phyloP scores from a whole-genome alignment of 2,797 vertebrate genomes.

The Amniataba percoides region DNA sequence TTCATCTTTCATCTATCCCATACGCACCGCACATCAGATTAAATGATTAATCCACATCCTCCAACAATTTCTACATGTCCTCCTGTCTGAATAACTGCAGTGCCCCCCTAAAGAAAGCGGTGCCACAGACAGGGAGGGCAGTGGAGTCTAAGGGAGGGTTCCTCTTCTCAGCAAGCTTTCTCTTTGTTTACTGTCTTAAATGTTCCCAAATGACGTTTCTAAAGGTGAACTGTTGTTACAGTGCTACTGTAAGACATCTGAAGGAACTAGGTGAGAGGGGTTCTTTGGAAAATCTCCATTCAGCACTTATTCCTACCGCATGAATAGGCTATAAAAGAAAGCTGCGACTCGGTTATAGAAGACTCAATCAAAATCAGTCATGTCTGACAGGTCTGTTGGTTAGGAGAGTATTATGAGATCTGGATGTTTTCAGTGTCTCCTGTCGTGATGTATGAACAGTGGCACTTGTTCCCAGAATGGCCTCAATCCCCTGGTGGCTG shows the following conservation, averaged over 20 bases:
- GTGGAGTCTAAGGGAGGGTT: background rate
- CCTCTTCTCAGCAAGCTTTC: background rate
- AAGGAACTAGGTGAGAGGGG: background rate
- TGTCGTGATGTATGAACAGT: slow-evolving; percentile 41
- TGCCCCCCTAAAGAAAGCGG: background rate
- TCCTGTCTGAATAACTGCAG: background rate
- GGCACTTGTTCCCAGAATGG: slow-evolving; percentile 42
- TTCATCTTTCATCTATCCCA: slow-evolving; percentile 3
- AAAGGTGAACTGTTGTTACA: background rate
- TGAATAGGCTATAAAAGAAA: background rate
- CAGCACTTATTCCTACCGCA: background rate
- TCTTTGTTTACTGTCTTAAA: slow-evolving; percentile 8
- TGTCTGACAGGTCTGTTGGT: slow-evolving; percentile 17
- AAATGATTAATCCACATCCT: slow-evolving; percentile 5
- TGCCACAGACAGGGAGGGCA: background rate
- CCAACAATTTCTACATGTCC: background rate
- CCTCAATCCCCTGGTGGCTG: slow-evolving; percentile 42
- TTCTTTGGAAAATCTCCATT: background rate
- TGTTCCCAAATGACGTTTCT: background rate
- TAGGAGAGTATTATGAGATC: slow-evolving; percentile 9
- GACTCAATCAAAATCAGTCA: slow-evolving; percentile 6
- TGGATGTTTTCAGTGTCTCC: slow-evolving; percentile 24
- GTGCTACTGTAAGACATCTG: background rate
- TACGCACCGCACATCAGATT: background rate
- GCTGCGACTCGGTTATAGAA: background rate